Percentiles rank a stretch among this genome's conserved stretches.
phyloP scores from a whole-genome alignment of 2,113 vertebrate genomes.

The Hiodon alosoides region DNA sequence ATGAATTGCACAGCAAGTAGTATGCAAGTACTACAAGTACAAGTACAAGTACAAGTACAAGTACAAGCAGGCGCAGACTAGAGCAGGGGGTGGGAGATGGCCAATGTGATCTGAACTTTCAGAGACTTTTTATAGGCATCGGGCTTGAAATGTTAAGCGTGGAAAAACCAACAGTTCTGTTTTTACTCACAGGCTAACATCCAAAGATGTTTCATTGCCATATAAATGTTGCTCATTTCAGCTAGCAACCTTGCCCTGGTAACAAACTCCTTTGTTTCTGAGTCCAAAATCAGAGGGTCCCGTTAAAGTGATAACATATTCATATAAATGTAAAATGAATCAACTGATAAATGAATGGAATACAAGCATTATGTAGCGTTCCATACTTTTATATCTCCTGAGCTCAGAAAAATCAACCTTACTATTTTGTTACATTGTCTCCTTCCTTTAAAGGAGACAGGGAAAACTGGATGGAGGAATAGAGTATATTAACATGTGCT shows the following conservation, averaged over 20 bases:
- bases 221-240: constrained; percentile 52
- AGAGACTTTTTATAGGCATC: background rate
- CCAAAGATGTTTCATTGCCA: constrained; percentile 33
- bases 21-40: background rate
- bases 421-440: too few relatives aligned
- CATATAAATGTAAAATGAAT: too few relatives aligned
- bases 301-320: background rate
- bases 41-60: too few relatives aligned
- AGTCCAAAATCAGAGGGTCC: constrained; percentile 24
- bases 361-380: too few relatives aligned
- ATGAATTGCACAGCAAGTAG: background rate
- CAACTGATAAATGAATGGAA: too few relatives aligned
- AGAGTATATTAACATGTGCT: too few relatives aligned
- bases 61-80: too few relatives aligned
- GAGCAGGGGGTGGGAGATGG: background rate
- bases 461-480: too few relatives aligned
- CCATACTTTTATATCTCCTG: too few relatives aligned
- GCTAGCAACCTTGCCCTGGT: too few relatives aligned
- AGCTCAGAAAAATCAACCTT: too few relatives aligned
- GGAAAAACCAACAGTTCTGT: background rate
- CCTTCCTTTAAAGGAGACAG: too few relatives aligned
- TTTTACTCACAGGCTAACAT: background rate
- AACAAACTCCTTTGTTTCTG: constrained; percentile 51
- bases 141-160: background rate
- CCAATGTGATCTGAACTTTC: background rate